These are phyloP conservation scores for Alcedo quadribrachys DNA, from an alignment of 2,797 vertebrate genomes.

Conservation along the genomic window DNA sequence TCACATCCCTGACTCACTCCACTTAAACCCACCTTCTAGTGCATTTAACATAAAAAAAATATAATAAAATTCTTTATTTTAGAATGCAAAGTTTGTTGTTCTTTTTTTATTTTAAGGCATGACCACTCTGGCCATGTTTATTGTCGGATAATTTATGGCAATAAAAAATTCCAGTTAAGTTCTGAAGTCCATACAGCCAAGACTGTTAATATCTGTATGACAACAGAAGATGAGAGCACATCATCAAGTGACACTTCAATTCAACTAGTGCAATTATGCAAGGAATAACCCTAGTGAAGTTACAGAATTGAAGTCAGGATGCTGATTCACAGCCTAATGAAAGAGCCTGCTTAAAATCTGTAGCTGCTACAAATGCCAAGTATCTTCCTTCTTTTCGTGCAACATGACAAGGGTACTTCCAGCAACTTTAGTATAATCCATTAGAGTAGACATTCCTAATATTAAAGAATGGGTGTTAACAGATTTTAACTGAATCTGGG, in stretches of 20 bases:
- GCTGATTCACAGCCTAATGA: background rate
- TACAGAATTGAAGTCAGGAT: rapidly evolving
- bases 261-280: background rate
- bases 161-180: background rate
- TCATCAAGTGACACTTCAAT: background rate
- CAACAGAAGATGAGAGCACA: background rate
- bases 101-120: background rate
- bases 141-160: background rate
- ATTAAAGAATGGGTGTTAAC: background rate
- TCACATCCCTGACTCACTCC: background rate
- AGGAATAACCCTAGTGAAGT: background rate
- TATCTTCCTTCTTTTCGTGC: background rate
- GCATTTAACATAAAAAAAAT: background rate
- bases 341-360: background rate
- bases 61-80: background rate
- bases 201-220: background rate
- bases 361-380: background rate
- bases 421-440: background rate
- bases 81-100: background rate
- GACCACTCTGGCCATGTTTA: background rate
- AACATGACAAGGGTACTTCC: background rate
- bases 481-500: background rate
- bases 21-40: background rate
- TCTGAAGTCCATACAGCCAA: background rate
- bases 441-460: background rate